A percentile compares a stretch with the other conserved stretches of the same genome.
Conservation (phyloP, 2,888 invertebrate genomes). For the Acleris holmiana region DNA sequence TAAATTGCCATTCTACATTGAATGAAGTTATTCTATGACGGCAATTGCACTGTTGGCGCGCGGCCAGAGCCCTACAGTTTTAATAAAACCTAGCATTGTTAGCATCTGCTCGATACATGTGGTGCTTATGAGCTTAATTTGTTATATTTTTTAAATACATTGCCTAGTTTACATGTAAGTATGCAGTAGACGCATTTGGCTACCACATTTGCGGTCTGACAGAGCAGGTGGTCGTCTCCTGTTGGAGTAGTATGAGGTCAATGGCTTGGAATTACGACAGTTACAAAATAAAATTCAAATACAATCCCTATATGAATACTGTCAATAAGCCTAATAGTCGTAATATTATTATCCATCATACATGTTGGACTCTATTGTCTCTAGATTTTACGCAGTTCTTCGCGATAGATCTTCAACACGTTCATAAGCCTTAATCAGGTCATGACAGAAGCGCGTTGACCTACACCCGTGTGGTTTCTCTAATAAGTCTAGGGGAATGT, state of each 20-base stretch:
- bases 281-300: background rate
- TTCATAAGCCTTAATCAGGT: too few species aligned
- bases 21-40: conserved; percentile 34
- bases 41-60: conserved; percentile 56
- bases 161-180: conserved; percentile 1
- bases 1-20: conserved; percentile 13
- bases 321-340: too few species aligned
- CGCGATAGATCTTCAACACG: too few species aligned
- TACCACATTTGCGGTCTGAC: background rate
- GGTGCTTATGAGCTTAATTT: background rate
- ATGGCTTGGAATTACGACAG: background rate
- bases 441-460: too few species aligned
- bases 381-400: too few species aligned
- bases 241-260: background rate
- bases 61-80: conserved; percentile 59
- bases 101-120: conserved; percentile 53
- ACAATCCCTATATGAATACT: too few species aligned
- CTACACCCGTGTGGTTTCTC: too few species aligned
- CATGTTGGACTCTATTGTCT: too few species aligned
- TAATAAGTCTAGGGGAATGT: too few species aligned
- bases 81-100: conserved; percentile 65
- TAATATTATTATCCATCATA: too few species aligned
- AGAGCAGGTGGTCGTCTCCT: conserved; percentile 5
- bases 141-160: background rate
- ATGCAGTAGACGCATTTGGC: conserved; percentile 4